Conservation (phyloP, 2,113 vertebrate species). For the Hemiprocne comata region DNA sequence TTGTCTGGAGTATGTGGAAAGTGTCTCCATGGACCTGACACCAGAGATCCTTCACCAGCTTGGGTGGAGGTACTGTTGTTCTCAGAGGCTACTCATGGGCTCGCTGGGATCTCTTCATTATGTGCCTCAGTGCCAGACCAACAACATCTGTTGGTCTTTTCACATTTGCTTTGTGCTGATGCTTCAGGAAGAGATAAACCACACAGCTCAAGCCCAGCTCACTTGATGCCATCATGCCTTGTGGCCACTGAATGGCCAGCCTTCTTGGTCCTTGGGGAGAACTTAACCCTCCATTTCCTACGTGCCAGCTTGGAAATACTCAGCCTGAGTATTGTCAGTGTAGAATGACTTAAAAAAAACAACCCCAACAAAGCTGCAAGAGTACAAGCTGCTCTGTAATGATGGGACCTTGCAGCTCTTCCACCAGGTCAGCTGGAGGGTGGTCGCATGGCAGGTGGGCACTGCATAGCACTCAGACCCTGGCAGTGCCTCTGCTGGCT, state of each 20-base stretch:
- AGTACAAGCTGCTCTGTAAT: background rate
- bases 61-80: background rate
- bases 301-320: background rate
- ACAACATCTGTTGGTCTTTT: background rate
- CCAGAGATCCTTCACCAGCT: background rate
- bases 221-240: background rate
- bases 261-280: background rate
- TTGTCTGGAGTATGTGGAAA: background rate
- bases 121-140: background rate
- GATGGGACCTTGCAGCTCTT: background rate
- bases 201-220: background rate
- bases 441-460: rapidly evolving
- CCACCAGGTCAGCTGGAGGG: rapidly evolving
- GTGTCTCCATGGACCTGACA: background rate
- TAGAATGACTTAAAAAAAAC: background rate
- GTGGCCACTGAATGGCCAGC: rapidly evolving
- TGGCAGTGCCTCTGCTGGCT: background rate
- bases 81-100: background rate
- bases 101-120: background rate
- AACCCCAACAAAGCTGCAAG: background rate
- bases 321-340: background rate
- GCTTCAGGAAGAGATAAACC: background rate
- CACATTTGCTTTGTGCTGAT: background rate
- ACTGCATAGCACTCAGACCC: too few relatives aligned
- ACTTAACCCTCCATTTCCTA: background rate